Base-by-base conservation (phyloP, 2,113 vertebrate species). In the Tetraodon nigroviridis region DNA sequence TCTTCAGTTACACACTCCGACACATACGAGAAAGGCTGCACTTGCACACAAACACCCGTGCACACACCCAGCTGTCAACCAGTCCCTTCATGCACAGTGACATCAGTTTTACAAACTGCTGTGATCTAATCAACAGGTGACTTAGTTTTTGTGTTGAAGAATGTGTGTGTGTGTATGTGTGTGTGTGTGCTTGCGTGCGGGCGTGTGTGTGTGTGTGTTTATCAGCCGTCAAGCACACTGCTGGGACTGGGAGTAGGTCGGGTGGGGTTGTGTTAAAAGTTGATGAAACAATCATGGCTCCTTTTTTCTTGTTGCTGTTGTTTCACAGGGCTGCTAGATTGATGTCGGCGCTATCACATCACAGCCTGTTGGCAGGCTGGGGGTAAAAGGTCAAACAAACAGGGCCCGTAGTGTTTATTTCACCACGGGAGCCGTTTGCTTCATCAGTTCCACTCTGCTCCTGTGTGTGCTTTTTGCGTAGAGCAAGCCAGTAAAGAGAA, bases 121-220 rank as follows among this genome's bases (percentile, higher is more conserved):
- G 61, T 67, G 65, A 73, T 79, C 79, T 46, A 70, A 81, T 84
- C 83, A 81, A 58, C 75, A 71, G 75, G 40, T 78, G 67, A 69
- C 64, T 61, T 68, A 54, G 45, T 19, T 78, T 40, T 22, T 41
- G 7, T 67, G 50, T 56, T 7, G 32, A 32, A 40, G 32, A 55
- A n/a, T 32, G 16, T 27, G 50, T 51, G 32, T 63, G 4, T 44
- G 55, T 19, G 27, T 64, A 52, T 74, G 44, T 53, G 19, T 67
- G 21, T 57, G 24, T 67, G 52, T 21, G 46, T 19, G 46, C 44
- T 22, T 66, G 51, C n/a, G 7, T 47, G n/a, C 14, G 52, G 15
- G 27, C 46, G 37, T 50, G 41, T 64, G 21, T 63, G 37, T 58
- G 3, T 40, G 55, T 20, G 22, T 64, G 55, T 75, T 78, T 82